A percentile compares a stretch with the other conserved stretches of the same genome.
These are phyloP conservation scores for Psix sp. DNA, from an alignment of 1,140 invertebrate genomes.

Conservation along the genomic window DNA sequence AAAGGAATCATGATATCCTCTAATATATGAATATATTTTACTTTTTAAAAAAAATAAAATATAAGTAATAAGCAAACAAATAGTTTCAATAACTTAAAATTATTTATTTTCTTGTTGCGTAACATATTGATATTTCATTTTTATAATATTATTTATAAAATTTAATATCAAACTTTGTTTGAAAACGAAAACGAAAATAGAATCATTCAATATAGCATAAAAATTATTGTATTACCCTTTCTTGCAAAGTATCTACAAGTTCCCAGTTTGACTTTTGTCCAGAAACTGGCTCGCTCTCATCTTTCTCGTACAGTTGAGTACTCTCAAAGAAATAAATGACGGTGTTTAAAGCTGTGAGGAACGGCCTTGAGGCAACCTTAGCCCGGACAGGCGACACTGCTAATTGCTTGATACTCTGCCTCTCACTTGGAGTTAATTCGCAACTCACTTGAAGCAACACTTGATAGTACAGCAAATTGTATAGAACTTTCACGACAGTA, in stretches of 20 bases:
- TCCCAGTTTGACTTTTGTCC: constrained; percentile 29
- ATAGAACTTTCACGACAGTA: constrained; percentile 89
- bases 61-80: too few species aligned
- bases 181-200: too few species aligned
- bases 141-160: too few species aligned
- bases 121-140: too few species aligned
- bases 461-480: constrained; percentile 93
- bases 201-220: too few species aligned
- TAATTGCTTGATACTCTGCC: constrained; percentile 61
- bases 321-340: constrained; percentile 72
- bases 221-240: constrained; percentile 15
- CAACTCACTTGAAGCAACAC: constrained; percentile 85
- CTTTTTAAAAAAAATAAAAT: too few species aligned
- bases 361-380: constrained; percentile 61
- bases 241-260: constrained; percentile 22
- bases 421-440: constrained; percentile 79
- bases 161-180: too few species aligned
- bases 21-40: too few species aligned
- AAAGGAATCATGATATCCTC: too few species aligned
- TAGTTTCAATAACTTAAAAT: too few species aligned
- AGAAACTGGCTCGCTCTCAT: constrained; percentile 50
- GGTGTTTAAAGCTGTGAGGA: constrained; percentile 58
- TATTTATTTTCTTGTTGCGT: too few species aligned
- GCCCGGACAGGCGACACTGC: constrained; percentile 9
- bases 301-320: constrained; percentile 67